Evolutionary conservation across 2,888 invertebrate genomes (phyloP), one percentile per base, ranked within the genome.

Genomic region (Epicampocera succincta): DNA sequence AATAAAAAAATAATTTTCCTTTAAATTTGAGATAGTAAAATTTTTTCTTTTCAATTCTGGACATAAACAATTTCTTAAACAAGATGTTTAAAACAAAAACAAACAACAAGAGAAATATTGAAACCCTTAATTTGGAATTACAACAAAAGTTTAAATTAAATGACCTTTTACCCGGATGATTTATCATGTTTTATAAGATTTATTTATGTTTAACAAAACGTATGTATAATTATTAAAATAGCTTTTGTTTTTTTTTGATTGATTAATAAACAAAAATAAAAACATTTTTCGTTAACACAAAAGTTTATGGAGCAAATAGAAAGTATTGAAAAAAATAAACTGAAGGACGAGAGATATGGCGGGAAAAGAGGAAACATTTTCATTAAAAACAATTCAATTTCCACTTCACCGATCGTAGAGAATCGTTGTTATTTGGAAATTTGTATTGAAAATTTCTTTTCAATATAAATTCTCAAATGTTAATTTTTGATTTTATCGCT

Each of bases 271-370:
- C 88, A 88, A 87, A 89, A 89, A 88, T 88, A 85, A 88, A 89
- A 89, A 89, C 89, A 89, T 89, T 89, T 89, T 89, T 88, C 89
- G 89, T 89, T 89, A 89, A 88, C 88, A 89, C 87, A 88, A 86
- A 85, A 86, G 83, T 83, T 46, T 58, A 83, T 63, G 60, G 38
- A 44, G 71, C 17, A 44, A 50, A 46, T 19, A 58, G 33, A 54
- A 42, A n/a, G 6, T 66, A 21, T 33, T 60, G 21, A 25, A 58
- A 68, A 44, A 54, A 56, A 44, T 33, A 50, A 66, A 52, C 66
- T 60, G 58, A 42, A 50, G 61, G 42, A 50, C 17, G 63, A 33
- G 15, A 42, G 13, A 69, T 50, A 21, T 42, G 21, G n/a, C n/a
- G 17, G 63, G 58, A 6, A 17, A 21, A 52, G 44, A 38, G 42